Conservation (phyloP, 2,113 vertebrate genomes). For the Pseudois nayaur region DNA sequence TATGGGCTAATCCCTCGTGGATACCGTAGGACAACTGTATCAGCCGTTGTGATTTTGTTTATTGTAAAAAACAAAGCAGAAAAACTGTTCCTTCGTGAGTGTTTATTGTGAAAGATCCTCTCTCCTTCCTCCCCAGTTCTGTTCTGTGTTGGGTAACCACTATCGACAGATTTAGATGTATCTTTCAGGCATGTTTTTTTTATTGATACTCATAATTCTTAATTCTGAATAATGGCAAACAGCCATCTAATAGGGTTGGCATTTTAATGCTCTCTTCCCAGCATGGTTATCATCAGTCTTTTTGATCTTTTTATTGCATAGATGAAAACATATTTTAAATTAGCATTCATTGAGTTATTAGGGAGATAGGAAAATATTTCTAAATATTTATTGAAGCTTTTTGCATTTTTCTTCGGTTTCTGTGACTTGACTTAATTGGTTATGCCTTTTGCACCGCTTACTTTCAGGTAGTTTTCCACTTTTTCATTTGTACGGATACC, state of each 20-base stretch:
- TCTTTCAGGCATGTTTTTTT: background rate
- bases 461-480: background rate
- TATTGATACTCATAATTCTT: background rate
- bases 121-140: background rate
- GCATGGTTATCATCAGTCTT: background rate
- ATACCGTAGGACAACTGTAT: background rate
- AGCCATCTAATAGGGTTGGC: background rate
- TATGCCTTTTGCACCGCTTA: background rate
- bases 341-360: background rate
- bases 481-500: background rate
- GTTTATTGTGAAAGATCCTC: background rate
- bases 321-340: conserved; percentile 12
- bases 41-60: background rate
- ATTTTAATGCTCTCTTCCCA: background rate
- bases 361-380: background rate
- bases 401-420: background rate
- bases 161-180: background rate
- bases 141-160: background rate
- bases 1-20: background rate
- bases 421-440: background rate
- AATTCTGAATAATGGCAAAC: background rate
- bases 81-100: background rate
- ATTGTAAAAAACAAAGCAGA: background rate
- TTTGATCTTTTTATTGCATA: background rate
- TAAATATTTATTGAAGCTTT: background rate